Evolutionary conservation across 2,113 vertebrate species (phyloP).

Genomic region (Sorex araneus): DNA sequence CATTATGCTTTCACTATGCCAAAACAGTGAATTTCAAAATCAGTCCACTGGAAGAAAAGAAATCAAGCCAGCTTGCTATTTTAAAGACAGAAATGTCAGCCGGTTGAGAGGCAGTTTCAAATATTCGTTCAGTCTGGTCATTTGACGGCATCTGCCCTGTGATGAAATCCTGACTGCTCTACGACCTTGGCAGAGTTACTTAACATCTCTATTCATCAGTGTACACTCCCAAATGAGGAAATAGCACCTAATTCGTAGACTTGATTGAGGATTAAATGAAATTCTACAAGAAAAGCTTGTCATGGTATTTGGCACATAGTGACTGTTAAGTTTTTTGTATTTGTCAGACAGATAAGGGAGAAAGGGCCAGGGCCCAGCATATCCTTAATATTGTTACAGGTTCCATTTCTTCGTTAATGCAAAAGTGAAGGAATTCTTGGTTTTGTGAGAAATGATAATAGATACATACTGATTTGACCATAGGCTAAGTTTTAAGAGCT

Average conservation of each 20-base stretch:
- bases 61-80: conserved; percentile 21
- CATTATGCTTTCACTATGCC: background rate
- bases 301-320: background rate
- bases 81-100: conserved; percentile 48
- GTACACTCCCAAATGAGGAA: background rate
- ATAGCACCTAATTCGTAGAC: background rate
- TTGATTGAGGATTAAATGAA: conserved; percentile 15
- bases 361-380: background rate
- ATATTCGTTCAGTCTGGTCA: background rate
- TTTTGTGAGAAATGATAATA: background rate
- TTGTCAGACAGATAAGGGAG: background rate
- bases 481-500: background rate
- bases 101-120: background rate
- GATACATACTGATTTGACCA: background rate
- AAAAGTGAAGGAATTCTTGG: background rate
- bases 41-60: background rate
- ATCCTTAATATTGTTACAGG: background rate
- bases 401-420: background rate
- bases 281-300: background rate
- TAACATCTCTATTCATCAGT: conserved; percentile 16
- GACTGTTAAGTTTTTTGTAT: background rate
- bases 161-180: background rate
- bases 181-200: background rate
- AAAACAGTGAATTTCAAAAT: conserved; percentile 52
- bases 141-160: background rate